Evolutionary conservation across 1,140 invertebrate genomes (phyloP).

Genomic region (Drosophila teissieri): DNA sequence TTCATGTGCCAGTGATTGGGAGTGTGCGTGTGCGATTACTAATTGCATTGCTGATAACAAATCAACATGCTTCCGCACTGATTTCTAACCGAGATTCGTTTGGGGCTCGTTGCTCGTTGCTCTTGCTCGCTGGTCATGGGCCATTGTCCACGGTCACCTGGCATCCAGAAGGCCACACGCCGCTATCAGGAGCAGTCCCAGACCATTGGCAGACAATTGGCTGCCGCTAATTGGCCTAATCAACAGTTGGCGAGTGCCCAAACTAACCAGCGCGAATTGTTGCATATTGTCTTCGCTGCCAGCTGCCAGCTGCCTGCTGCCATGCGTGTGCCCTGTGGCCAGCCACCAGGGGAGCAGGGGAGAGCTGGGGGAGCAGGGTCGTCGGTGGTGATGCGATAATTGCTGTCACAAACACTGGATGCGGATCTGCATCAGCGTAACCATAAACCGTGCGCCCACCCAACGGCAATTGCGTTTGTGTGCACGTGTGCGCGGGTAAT

Average conservation of each 20-base stretch:
- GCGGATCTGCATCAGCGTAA: slow-evolving; percentile 17
- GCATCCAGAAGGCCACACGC: not conserved
- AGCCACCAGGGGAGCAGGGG: not conserved
- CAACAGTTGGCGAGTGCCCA: slow-evolving; percentile 29
- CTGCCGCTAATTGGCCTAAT: slow-evolving; percentile 38
- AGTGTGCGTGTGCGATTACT: slow-evolving; percentile 37
- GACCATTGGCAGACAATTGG: not conserved
- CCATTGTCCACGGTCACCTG: not conserved
- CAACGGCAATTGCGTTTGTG: not conserved
- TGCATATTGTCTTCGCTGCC: slow-evolving; percentile 16
- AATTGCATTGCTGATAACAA: slow-evolving; percentile 72
- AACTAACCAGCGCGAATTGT: slow-evolving; percentile 37
- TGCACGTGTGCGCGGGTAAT: slow-evolving; percentile 8
- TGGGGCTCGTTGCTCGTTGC: too few relatives aligned
- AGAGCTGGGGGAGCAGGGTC: not conserved
- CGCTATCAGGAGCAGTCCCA: not conserved
- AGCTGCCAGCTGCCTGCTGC: too few relatives aligned
- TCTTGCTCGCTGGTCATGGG: not conserved
- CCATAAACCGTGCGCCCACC: slow-evolving; percentile 50
- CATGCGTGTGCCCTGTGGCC: not conserved
- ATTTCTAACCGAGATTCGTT: slow-evolving; percentile 19
- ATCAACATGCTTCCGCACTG: slow-evolving; percentile 55
- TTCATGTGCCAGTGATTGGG: slow-evolving; percentile 8
- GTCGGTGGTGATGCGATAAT: slow-evolving; percentile 42
- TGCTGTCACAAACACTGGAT: slow-evolving; percentile 65